phyloP scores from a whole-genome alignment of 2,888 invertebrate genomes.

The Monoplex corrugatus region DNA sequence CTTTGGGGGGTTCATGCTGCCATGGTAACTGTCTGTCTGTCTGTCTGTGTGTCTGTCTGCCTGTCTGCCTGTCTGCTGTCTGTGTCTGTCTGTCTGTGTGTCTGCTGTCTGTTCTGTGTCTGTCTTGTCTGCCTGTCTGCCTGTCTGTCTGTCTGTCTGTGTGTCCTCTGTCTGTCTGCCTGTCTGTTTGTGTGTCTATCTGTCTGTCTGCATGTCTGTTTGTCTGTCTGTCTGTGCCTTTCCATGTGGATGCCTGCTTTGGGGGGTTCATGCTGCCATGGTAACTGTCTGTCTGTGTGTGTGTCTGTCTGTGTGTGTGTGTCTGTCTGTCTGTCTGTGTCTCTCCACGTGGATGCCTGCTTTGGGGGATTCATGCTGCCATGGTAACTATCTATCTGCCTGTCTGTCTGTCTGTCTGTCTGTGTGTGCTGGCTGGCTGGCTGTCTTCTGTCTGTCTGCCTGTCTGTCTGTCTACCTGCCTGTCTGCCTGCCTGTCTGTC shows the following conservation, averaged over 20 bases:
- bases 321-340: neutral
- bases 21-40: slow-evolving; percentile 70
- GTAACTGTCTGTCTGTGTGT: slow-evolving; percentile 63
- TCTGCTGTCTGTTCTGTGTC: too few relatives aligned
- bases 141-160: neutral
- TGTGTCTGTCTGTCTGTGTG: neutral
- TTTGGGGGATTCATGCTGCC: too few relatives aligned
- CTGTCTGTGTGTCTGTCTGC: slow-evolving; percentile 13
- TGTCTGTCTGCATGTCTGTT: neutral
- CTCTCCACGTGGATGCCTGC: too few relatives aligned
- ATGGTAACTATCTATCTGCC: too few relatives aligned
- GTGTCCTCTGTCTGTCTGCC: neutral
- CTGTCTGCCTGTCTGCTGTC: neutral
- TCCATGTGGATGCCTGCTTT: slow-evolving; percentile 79
- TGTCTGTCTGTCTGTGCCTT: too few relatives aligned
- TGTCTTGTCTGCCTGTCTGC: too few relatives aligned
- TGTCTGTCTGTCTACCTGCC: too few relatives aligned
- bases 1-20: slow-evolving; percentile 80
- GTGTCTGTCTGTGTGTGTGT: slow-evolving; percentile 18
- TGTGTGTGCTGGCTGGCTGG: too few relatives aligned
- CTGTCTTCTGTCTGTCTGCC: too few relatives aligned
- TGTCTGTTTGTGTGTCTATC: neutral
- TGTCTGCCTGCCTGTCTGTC: too few relatives aligned
- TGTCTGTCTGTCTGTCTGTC: too few relatives aligned
- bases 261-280: slow-evolving; percentile 81